phyloP scores from a whole-genome alignment of 2,888 invertebrate species.

The Cephus pulcher region DNA sequence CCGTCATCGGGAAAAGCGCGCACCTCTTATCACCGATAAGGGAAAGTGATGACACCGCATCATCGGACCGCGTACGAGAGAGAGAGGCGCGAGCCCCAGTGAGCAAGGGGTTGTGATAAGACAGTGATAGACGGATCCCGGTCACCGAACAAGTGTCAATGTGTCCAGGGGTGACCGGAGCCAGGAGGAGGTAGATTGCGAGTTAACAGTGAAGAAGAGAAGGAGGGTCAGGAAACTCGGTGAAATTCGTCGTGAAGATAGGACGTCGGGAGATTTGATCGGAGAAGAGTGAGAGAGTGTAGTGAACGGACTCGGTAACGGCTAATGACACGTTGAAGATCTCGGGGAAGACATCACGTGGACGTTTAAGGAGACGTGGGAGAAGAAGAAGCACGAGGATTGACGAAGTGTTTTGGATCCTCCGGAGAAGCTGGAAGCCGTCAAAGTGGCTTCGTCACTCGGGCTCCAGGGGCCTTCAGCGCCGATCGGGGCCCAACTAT shows the following conservation, averaged over 20 bases:
- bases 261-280: not conserved
- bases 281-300: not conserved
- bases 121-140: constrained; percentile 18
- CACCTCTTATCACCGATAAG: constrained; percentile 29
- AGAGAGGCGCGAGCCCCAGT: constrained; percentile 2
- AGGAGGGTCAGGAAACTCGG: not conserved
- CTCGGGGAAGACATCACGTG: not conserved
- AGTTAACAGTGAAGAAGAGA: constrained; percentile 16
- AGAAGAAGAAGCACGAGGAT: constrained; percentile 25
- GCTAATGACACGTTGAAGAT: not conserved
- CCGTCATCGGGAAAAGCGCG: constrained; percentile 1
- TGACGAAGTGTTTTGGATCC: constrained; percentile 50
- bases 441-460: constrained; percentile 67
- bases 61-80: constrained; percentile 11
- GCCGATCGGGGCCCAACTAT: constrained; percentile 66
- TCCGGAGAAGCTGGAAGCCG: constrained; percentile 62
- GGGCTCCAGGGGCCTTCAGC: constrained; percentile 67
- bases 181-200: constrained; percentile 8
- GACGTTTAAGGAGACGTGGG: constrained; percentile 22
- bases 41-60: constrained; percentile 24
- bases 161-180: constrained; percentile 7
- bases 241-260: not conserved
- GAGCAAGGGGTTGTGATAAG: constrained; percentile 23
- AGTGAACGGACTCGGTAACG: not conserved
- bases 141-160: constrained; percentile 1